Conservation (phyloP, 2,797 vertebrate species). For the Micromesistius poutassou region DNA sequence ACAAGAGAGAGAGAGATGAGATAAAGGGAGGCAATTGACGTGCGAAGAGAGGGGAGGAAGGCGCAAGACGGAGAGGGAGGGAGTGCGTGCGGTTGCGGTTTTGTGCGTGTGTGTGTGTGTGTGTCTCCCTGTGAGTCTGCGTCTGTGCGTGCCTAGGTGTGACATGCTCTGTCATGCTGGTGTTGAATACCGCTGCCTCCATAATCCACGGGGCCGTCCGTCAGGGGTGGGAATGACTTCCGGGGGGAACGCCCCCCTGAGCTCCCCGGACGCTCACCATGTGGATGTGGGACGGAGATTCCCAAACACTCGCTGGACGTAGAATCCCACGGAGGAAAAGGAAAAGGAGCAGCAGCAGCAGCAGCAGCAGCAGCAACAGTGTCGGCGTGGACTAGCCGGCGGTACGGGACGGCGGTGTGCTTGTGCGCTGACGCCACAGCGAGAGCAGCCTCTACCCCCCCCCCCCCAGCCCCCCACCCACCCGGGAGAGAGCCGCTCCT, state of each 20-base stretch:
- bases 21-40: background rate
- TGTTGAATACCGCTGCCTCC: constrained; percentile 49
- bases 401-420: background rate
- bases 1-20: background rate
- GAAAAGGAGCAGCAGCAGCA: constrained; percentile 27
- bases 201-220: constrained; percentile 43
- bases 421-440: background rate
- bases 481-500: constrained; percentile 2
- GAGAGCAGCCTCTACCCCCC: background rate
- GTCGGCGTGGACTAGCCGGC: background rate
- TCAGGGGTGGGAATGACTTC: constrained; percentile 65
- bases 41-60: background rate
- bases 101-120: constrained; percentile 47
- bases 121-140: constrained; percentile 31
- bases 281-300: constrained; percentile 72
- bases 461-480: too few species aligned
- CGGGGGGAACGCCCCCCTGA: constrained; percentile 65
- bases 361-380: constrained; percentile 36
- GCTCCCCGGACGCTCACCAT: constrained; percentile 53
- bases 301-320: constrained; percentile 67
- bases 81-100: constrained; percentile 34
- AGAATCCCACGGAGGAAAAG: constrained; percentile 70
- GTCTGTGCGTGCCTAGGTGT: constrained; percentile 50
- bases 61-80: background rate
- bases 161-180: constrained; percentile 70